These are phyloP conservation scores for Drosophila ironensis DNA, from an alignment of 1,140 invertebrate species.

Conservation along the genomic window DNA sequence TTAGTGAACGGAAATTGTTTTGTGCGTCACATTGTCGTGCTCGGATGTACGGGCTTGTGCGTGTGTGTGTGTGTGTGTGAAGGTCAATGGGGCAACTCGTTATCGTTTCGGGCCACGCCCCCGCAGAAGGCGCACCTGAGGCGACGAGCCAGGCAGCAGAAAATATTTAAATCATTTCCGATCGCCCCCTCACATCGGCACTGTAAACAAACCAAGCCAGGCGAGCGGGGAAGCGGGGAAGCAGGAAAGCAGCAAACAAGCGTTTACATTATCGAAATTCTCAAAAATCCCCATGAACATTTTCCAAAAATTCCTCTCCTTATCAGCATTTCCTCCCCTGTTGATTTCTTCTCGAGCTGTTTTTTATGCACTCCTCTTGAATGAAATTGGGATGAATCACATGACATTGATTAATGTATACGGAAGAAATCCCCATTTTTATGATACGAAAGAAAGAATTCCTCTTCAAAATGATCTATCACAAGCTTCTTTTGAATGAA, in stretches of 20 bases:
- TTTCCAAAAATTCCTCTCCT: slow-evolving; percentile 20
- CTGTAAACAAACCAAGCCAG: slow-evolving; percentile 15
- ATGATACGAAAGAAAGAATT: neutral
- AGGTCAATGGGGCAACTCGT: slow-evolving; percentile 43
- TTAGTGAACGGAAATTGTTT: slow-evolving; percentile 62
- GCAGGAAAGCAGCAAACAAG: slow-evolving; percentile 18
- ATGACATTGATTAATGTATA: too few relatives aligned
- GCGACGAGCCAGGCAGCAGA: neutral
- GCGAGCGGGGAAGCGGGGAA: neutral
- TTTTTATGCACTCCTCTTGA: slow-evolving; percentile 3
- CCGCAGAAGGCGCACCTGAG: slow-evolving; percentile 11
- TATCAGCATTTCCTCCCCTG: too few relatives aligned
- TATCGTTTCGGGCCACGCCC: slow-evolving; percentile 25
- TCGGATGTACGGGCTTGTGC: slow-evolving; percentile 9
- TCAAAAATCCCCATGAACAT: slow-evolving; percentile 25
- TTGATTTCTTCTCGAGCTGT: neutral
- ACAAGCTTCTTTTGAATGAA: too few relatives aligned
- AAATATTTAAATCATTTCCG: slow-evolving; percentile 17
- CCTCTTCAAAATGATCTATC: too few relatives aligned
- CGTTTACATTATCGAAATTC: slow-evolving; percentile 29
- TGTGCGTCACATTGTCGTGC: slow-evolving; percentile 17
- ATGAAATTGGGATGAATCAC: too few relatives aligned
- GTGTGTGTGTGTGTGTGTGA: slow-evolving; percentile 24
- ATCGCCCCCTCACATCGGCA: neutral
- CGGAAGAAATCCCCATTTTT: too few relatives aligned